Evolutionary conservation across 2,888 invertebrate species (phyloP).

Genomic region (Lithodes maja): DNA sequence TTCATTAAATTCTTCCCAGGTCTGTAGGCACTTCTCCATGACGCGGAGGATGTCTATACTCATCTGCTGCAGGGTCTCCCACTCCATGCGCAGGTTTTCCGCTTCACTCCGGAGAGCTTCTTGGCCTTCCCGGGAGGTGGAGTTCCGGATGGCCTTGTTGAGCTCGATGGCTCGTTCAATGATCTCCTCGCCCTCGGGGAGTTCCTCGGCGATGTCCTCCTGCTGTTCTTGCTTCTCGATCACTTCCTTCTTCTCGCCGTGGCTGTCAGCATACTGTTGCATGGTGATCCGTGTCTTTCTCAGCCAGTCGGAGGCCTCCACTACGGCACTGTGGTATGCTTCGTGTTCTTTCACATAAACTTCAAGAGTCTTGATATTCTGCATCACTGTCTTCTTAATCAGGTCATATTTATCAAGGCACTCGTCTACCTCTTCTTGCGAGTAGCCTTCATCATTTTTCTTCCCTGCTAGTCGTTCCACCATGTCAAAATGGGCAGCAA

Average conservation of each 20-base stretch:
- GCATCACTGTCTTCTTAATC: constrained; percentile 81
- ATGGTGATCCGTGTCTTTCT: constrained; percentile 86
- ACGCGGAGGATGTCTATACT: constrained; percentile 85
- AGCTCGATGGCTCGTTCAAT: constrained; percentile 84
- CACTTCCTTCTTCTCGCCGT: constrained; percentile 84
- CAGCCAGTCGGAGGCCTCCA: constrained; percentile 90
- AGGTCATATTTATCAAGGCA: constrained; percentile 84
- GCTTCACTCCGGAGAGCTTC: constrained; percentile 88
- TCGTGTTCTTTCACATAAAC: constrained; percentile 91
- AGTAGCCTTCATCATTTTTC: constrained; percentile 82
- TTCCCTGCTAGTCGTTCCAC: constrained; percentile 85
- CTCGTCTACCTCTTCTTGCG: constrained; percentile 81
- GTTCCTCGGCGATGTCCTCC: constrained; percentile 81
- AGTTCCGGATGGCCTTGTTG: constrained; percentile 82
- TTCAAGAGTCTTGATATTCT: constrained; percentile 82
- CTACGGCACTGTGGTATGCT: constrained; percentile 87
- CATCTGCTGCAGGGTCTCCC: constrained; percentile 86
- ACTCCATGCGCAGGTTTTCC: constrained; percentile 85
- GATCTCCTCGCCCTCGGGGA: constrained; percentile 84
- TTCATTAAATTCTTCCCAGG: constrained; percentile 87
- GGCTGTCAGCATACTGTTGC: constrained; percentile 89
- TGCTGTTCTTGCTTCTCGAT: constrained; percentile 85
- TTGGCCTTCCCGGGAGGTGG: constrained; percentile 83
- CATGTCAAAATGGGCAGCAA: constrained; percentile 85
- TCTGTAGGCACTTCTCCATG: constrained; percentile 84